These are phyloP conservation scores for Oikopleura albicans DNA, from an alignment of 23 tunicate species.

Conservation along the genomic window DNA sequence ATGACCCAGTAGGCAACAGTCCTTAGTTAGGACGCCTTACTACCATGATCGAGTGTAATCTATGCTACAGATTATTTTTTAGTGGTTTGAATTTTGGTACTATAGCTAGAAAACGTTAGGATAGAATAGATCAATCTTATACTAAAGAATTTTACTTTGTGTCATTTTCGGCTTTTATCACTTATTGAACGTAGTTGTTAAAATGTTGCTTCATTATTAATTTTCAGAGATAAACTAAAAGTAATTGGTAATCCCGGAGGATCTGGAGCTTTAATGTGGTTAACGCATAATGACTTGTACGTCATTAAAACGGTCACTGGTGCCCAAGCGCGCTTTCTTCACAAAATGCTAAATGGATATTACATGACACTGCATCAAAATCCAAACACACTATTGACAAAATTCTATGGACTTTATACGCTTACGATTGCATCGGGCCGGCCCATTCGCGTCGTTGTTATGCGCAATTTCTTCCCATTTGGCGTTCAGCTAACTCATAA, in stretches of 20 bases:
- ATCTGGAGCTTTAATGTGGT: conserved; percentile 12
- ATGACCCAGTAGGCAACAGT: too few relatives aligned
- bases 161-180: too few relatives aligned
- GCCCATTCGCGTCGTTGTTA: not conserved
- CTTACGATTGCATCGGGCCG: not conserved
- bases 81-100: too few relatives aligned
- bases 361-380: conserved; percentile 9
- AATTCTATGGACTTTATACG: conserved; percentile 10
- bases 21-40: too few relatives aligned
- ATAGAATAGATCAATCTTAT: too few relatives aligned
- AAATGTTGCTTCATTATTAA: too few relatives aligned
- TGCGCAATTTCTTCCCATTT: not conserved
- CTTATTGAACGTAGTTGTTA: too few relatives aligned
- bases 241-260: not conserved
- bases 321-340: not conserved
- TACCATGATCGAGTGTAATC: too few relatives aligned
- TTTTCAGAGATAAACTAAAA: not conserved
- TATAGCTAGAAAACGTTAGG: too few relatives aligned
- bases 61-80: too few relatives aligned
- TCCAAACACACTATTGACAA: not conserved
- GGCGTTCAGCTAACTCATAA: conserved; percentile 6
- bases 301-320: not conserved
- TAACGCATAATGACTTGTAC: not conserved
- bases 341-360: not conserved
- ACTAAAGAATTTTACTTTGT: too few relatives aligned